phyloP scores from a whole-genome alignment of 2,888 invertebrate species.

The Pyrrhia umbra region DNA sequence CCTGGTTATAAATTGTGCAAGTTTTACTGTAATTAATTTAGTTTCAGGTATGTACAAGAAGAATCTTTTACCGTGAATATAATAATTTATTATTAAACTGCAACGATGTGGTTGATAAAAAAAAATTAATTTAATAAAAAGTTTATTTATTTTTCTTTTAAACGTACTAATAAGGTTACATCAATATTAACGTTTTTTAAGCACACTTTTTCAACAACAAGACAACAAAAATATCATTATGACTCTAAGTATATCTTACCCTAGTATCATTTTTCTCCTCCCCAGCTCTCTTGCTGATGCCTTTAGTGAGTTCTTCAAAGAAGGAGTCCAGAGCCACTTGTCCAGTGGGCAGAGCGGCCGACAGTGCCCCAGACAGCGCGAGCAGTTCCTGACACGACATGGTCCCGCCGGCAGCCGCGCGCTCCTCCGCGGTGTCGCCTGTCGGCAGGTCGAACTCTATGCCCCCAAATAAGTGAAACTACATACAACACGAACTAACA shows the following conservation, averaged over 20 bases:
- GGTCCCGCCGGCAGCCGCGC: constrained; percentile 88
- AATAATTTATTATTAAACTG: constrained; percentile 34
- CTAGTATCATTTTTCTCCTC: constrained; percentile 84
- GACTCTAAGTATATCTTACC: constrained; percentile 63
- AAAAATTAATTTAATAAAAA: constrained; percentile 1
- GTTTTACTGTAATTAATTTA: constrained; percentile 56
- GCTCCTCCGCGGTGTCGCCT: constrained; percentile 84
- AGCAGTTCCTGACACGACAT: constrained; percentile 97
- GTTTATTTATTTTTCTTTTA: constrained; percentile 1
- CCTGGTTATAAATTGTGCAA: constrained; percentile 55
- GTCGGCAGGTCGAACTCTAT: constrained; percentile 89
- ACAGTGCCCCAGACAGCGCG: constrained; percentile 97
- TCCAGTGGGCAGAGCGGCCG: constrained; percentile 97
- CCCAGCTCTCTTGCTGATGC: constrained; percentile 89
- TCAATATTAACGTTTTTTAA: background rate
- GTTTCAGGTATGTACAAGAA: constrained; percentile 38
- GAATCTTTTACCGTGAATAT: constrained; percentile 14
- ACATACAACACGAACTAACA: constrained; percentile 61
- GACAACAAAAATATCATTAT: no score
- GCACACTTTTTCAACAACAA: no score
- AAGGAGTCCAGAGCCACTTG: constrained; percentile 95
- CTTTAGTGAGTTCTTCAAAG: constrained; percentile 94
- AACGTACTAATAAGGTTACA: background rate
- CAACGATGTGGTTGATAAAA: constrained; percentile 6
- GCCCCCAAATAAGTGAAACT: constrained; percentile 74